Evolutionary conservation across 2,797 vertebrate genomes (phyloP), one percentile per base, ranked within the genome.

Genomic region (Graptemys geographica): DNA sequence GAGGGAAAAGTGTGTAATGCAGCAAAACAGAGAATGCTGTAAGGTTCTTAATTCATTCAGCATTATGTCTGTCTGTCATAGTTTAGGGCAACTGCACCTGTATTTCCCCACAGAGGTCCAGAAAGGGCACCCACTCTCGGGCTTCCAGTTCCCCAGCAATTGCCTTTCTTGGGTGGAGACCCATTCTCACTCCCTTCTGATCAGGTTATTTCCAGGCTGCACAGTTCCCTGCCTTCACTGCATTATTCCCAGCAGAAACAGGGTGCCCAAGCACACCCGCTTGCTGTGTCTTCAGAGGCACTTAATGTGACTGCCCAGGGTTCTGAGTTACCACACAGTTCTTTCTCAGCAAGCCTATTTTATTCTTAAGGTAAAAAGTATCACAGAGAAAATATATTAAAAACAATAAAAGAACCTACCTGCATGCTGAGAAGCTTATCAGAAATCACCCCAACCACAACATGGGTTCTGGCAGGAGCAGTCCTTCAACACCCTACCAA

Each of bases 11-110:
- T 6, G 74, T 93, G 94, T 55, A 96, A 90, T 47, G 27, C 55
- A 96, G 84, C 53, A 86, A 87, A 96, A 84, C 57, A 84, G 91
- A 93, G 57, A 65, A 62, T 87, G 86, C 41, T 94, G 82, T 95
- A 86, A 94, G 72, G 83, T 74, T 81, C 90, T 79, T 53, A 95
- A 95, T 96, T 96, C 96, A 96, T 81, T 94, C 93, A 86, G 91
- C 94, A 93, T 94, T 96, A 94, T 69, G 74, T 85, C 84, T 69
- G 74, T 85, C 84, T 69, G 65, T 37, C n/a, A 69, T 10, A 37
- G 65, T 23, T 37, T n/a, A 69, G n/a, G 16, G 8, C 65, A 69
- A 69, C n/a, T 37, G n/a, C n/a, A 69, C 65, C 19, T 21, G n/a
- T 69, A 69, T 69, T 69, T 23, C 65, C 33, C n/a, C 18, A 1